These are phyloP conservation scores for Bolborhynchus lineola DNA, from an alignment of 2,113 vertebrate species.

Conservation along the genomic window DNA sequence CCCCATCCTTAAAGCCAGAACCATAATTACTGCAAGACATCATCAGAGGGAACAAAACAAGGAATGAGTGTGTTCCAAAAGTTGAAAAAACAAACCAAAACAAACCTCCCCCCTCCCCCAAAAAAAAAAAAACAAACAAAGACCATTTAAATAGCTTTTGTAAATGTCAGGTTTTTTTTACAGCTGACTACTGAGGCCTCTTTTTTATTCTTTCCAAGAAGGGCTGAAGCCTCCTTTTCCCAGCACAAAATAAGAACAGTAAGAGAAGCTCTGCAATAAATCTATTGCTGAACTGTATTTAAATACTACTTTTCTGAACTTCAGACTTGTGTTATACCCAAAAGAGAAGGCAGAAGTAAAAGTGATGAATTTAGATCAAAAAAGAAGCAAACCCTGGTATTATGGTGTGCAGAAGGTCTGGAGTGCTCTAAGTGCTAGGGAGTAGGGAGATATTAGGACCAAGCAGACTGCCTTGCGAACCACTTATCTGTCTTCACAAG, in stretches of 20 bases:
- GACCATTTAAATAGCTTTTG: neutral
- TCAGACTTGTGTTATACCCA: no score
- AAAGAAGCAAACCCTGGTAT: no score
- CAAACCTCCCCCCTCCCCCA: fast-evolving
- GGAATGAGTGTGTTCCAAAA: neutral
- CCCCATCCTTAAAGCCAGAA: neutral
- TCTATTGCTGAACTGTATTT: neutral
- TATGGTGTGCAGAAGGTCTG: no score
- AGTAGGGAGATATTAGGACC: no score
- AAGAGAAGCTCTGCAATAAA: neutral
- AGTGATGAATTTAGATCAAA: no score
- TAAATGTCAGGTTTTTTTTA: neutral
- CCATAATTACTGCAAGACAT: neutral
- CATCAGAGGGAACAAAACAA: neutral
- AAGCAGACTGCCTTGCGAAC: no score
- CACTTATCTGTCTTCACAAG: no score
- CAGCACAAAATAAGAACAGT: neutral
- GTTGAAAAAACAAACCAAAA: neutral
- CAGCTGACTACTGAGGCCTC: neutral
- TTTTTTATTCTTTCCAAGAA: neutral
- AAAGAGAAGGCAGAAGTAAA: no score
- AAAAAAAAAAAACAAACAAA: no score
- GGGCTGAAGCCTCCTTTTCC: neutral
- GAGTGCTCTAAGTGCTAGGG: no score
- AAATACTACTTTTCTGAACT: neutral